Conservation (phyloP, 2,797 vertebrate species). For the Rhabdomys pumilio region DNA sequence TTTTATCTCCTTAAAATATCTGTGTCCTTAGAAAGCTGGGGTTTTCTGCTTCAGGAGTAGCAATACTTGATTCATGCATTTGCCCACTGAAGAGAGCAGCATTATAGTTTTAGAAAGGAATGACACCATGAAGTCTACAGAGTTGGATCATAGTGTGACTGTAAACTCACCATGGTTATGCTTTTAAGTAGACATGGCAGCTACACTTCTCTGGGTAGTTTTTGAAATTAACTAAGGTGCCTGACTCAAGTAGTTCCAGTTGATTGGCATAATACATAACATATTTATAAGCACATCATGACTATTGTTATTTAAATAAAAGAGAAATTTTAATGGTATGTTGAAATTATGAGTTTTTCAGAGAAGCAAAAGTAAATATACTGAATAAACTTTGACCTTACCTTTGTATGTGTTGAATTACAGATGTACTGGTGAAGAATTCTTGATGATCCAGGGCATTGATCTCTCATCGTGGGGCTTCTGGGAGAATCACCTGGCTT, state of each 20-base stretch:
- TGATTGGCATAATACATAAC: background rate
- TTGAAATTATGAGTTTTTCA: background rate
- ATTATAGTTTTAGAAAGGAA: background rate
- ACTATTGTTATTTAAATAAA: background rate
- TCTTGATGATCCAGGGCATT: slow-evolving; percentile 92
- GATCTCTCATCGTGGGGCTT: slow-evolving; percentile 92
- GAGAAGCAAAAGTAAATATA: background rate
- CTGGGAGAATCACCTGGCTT: slow-evolving; percentile 95
- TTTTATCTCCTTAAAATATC: background rate
- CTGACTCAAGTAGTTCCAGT: background rate
- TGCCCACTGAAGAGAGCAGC: background rate
- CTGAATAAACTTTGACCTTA: background rate
- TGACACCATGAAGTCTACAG: background rate
- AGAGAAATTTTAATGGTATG: background rate
- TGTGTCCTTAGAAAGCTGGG: background rate
- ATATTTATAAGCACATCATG: background rate
- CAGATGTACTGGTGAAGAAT: slow-evolving; percentile 93
- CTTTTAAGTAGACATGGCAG: background rate
- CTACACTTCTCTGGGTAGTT: background rate
- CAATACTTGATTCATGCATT: background rate
- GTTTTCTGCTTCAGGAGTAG: background rate
- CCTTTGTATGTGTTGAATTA: slow-evolving; percentile 66
- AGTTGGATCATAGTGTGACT: background rate
- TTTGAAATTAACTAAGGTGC: background rate
- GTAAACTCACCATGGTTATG: background rate